Conservation (phyloP, 2,113 vertebrate species). For the Epinephelus lanceolatus region DNA sequence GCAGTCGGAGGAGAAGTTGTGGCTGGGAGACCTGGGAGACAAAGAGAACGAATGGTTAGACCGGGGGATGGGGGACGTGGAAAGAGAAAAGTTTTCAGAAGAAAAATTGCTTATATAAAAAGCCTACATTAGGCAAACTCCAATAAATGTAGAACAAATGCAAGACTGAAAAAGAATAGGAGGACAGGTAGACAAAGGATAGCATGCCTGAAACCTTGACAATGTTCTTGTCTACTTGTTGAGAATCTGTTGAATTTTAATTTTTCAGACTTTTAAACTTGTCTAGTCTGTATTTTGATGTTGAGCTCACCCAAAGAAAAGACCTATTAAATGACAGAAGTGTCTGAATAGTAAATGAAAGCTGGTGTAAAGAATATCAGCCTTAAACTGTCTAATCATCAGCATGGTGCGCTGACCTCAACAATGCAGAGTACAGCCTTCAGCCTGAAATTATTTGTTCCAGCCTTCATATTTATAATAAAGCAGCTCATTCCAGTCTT, state of each 20-base stretch:
- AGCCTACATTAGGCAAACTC: background rate
- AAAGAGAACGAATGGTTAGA: conserved; percentile 87
- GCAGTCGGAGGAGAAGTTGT: conserved; percentile 97
- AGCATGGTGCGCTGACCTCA: conserved; percentile 6
- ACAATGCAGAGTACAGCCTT: conserved; percentile 9
- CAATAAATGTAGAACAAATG: background rate
- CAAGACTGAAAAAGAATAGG: conserved; percentile 10
- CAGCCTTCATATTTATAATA: background rate
- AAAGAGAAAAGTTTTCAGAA: conserved; percentile 1
- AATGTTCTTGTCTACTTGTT: conserved; percentile 14
- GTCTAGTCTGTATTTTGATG: background rate
- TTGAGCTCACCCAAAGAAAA: background rate
- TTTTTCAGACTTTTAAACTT: conserved; percentile 10
- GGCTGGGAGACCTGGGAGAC: conserved; percentile 94
- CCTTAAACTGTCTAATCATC: conserved; percentile 15
- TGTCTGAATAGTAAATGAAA: background rate
- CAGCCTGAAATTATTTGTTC: conserved; percentile 5
- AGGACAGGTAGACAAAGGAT: background rate
- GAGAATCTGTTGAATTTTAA: background rate
- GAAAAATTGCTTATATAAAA: conserved; percentile 1
- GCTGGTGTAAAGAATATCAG: background rate
- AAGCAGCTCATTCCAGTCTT: background rate
- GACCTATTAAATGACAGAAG: background rate
- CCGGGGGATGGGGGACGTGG: conserved; percentile 34
- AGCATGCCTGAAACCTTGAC: conserved; percentile 15